Evolutionary conservation across 2,113 vertebrate species (phyloP).

Genomic region (Thinocorus orbignyianus): DNA sequence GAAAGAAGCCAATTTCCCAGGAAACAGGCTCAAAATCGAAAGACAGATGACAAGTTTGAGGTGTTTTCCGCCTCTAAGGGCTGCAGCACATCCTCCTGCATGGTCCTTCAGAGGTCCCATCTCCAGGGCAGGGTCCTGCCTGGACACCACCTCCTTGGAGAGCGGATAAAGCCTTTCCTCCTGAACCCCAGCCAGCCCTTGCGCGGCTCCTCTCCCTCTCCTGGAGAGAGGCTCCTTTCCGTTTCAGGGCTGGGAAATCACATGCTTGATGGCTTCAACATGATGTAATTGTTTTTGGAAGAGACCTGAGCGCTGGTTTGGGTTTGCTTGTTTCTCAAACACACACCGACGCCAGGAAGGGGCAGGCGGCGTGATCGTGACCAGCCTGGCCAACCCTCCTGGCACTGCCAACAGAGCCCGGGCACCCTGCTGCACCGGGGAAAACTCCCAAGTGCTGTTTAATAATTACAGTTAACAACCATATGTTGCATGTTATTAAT

Average conservation of each 20-base stretch:
- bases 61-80: background rate
- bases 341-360: background rate
- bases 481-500: background rate
- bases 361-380: fast-evolving
- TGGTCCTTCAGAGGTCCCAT: background rate
- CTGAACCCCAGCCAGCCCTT: background rate
- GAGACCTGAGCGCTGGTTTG: background rate
- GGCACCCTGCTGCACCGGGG: background rate
- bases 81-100: background rate
- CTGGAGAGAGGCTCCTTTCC: background rate
- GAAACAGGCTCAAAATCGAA: background rate
- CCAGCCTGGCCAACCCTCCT: background rate
- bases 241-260: slow-evolving; percentile 24
- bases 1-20: background rate
- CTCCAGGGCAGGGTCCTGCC: background rate
- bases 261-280: background rate
- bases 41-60: background rate
- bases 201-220: background rate
- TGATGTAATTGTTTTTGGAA: slow-evolving; percentile 20
- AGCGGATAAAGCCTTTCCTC: background rate
- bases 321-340: background rate
- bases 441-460: background rate
- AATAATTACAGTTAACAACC: background rate
- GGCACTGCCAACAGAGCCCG: background rate
- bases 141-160: background rate